Evolutionary conservation across 2,113 vertebrate genomes (phyloP), one percentile per base, ranked within the genome.

Genomic region (Onychostoma macrolepis): DNA sequence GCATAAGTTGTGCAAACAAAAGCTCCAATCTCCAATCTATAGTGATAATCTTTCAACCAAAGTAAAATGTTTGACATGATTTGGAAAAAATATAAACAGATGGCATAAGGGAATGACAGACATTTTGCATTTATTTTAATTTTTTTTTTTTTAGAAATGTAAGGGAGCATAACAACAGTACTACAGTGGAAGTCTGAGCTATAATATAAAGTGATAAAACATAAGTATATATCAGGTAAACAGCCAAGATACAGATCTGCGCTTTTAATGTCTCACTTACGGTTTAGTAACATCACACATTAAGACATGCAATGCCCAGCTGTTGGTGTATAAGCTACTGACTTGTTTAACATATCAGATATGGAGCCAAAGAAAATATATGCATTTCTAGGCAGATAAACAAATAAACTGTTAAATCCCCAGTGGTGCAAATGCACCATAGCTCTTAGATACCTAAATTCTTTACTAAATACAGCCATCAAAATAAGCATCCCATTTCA

Each of bases 221-320:
- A 19, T 53, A 53, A 53, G 45, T 9, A 63, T 71, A 69, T 33
- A 71, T 28, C 17, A 50, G 43, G 26, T 83, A 71, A 83, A 17
- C 65, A 33, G 10, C 26, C 43, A 50, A 41, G 63, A 83, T 33
- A 36, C 63, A 83, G 56, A 65, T 26, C 15, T 9, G 33, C 1
- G 61, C 9, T 43, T 81, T 83, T 33, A 36, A 71, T 33, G 43
- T 17, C 17, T 26, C 19, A 48, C 48, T 78, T 53, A 53, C 45
- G 6, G 28, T 78, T 78, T 28, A 53, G 50, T 78, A 30, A 45
- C 15, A 48, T 53, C 26, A 71, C 80, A 36, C 0, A 19, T 21
- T 21, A 17, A 83, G 38, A 33, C 80, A 83, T 83, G 63, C 26
- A 69, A 83, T 69, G 61, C 61, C 63, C 81, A 71, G 43, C 81